Conservation (phyloP, 2,113 vertebrate species). For the Abramis brama region DNA sequence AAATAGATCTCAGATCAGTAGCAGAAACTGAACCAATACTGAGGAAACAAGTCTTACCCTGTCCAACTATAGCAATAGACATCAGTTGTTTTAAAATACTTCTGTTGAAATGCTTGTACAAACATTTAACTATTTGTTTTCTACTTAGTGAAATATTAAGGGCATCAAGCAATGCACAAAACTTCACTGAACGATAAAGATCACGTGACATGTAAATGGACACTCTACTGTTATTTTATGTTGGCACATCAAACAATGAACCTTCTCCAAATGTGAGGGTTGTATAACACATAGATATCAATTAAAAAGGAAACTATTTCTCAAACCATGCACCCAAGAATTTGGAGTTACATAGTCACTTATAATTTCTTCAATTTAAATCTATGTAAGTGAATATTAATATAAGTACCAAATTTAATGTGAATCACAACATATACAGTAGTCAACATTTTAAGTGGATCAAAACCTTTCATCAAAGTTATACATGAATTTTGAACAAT, state of each 20-base stretch:
- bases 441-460: too few relatives aligned
- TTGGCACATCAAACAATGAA: constrained; percentile 42
- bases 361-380: not conserved
- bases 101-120: not conserved
- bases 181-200: not conserved
- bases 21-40: too few relatives aligned
- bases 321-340: not conserved
- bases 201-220: constrained; percentile 4
- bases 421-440: not conserved
- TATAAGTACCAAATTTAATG: not conserved
- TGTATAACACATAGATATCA: constrained; percentile 28
- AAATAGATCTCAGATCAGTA: too few relatives aligned
- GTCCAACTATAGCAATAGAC: not conserved
- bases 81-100: not conserved
- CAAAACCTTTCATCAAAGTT: too few relatives aligned
- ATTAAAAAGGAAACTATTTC: not conserved
- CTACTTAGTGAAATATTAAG: not conserved
- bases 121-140: not conserved
- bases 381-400: not conserved
- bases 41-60: not conserved
- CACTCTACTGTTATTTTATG: constrained; percentile 8
- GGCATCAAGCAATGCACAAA: not conserved
- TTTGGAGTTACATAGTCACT: not conserved
- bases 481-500: too few relatives aligned
- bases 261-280: constrained; percentile 51